Base-by-base conservation (phyloP, 2,888 invertebrate genomes). In the Macrosoma leucophasiata region DNA sequence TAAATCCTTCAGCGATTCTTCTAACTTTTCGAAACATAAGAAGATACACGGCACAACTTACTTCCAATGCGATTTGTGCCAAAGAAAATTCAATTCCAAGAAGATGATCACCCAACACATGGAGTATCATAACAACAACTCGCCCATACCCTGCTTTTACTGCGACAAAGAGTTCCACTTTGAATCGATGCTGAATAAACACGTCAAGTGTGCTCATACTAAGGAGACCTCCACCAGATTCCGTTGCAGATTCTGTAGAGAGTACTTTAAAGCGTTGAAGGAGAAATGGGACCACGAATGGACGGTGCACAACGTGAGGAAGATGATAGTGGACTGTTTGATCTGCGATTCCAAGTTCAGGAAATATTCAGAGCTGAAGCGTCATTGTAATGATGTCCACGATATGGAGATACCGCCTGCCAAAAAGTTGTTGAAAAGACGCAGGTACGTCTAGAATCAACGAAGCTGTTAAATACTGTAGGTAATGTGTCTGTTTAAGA, bases 221-320 rank as follows among this genome's bases (percentile, higher is more conserved):
- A 66, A 61, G 9, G 58, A 66, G 3, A 18, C 48, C 0, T 36
- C 43, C 0, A 55, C 49, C 7, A 68, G 61, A 20, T 72, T 66
- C 26, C 51, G 62, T 1, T 85, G 85, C 38, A 59, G 61, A 13
- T 73, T 82, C 27, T 85, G 85, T 36, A 44, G 55, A 1, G 46
- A 56, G 0, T 58, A 60, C 10, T 77, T 73, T 19, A 59, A 52
- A 13, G 64, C 68, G 30, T 50, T 84, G 21, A 81, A 72, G 32
- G 70, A 73, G 13, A 84, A 82, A 27, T 84, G 84, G 84, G 84
- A 85, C 14, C 85, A 85, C 34, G 82, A 85, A 29, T 85, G 85
- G 85, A 26, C 33, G 1, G 48, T 67, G 0, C 85, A 85, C 38
- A 72, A 67, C n/a, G 64, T 77, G 0, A 67, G 85, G 41, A 84